A percentile compares a stretch with the other conserved stretches of the same genome.
Evolutionary conservation across 2,888 invertebrate species (phyloP).

Genomic region (Gastrophysa polygoni): DNA sequence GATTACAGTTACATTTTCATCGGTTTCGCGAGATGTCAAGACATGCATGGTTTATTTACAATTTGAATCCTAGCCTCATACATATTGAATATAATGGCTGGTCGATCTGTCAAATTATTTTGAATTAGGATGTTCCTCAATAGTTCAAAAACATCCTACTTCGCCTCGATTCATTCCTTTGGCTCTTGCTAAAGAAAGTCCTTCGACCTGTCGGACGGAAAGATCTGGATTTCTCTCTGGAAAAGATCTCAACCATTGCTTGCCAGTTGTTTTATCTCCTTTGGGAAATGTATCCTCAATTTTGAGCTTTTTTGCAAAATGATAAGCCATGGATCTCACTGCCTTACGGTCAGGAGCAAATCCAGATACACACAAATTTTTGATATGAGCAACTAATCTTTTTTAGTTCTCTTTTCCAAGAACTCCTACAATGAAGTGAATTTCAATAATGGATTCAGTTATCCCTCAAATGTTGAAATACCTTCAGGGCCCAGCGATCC

Average conservation of each 20-base stretch:
- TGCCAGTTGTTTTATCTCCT: too few species aligned
- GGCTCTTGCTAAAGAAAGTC: neutral
- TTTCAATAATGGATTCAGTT: too few species aligned
- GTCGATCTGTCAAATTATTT: constrained; percentile 7
- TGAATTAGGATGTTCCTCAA: neutral
- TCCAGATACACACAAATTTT: too few species aligned
- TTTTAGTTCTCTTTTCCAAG: too few species aligned
- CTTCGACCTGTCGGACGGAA: neutral
- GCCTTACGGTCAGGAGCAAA: too few species aligned
- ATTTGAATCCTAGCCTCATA: constrained; percentile 15
- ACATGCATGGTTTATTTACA: constrained; percentile 17
- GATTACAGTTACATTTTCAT: constrained; percentile 17
- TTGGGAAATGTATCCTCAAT: too few species aligned
- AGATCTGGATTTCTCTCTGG: neutral
- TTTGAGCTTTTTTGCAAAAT: too few species aligned
- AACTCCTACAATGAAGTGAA: too few species aligned
- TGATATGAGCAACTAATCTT: too few species aligned
- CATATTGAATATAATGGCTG: constrained; percentile 14
- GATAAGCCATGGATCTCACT: too few species aligned
- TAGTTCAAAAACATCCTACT: neutral
- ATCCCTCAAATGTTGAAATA: too few species aligned
- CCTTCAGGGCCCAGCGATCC: too few species aligned
- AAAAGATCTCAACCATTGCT: neutral
- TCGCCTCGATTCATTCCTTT: constrained; percentile 1
- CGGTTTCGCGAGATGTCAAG: constrained; percentile 13